Percentiles rank a stretch among this genome's conserved stretches.
Evolutionary conservation across 1,140 invertebrate species (phyloP).

Genomic region (Gonatopus flavifemur): DNA sequence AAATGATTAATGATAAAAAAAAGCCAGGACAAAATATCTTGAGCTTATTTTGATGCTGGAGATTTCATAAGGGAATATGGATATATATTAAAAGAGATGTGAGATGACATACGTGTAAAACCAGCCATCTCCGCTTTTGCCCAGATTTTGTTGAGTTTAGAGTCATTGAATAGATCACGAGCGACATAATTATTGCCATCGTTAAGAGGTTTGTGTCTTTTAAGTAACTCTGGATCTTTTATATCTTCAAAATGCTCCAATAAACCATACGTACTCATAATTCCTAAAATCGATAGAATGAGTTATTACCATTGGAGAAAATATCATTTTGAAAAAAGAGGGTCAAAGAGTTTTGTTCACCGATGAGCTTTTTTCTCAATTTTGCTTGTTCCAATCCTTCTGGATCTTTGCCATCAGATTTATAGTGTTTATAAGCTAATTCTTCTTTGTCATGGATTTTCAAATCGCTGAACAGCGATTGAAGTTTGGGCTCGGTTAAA

Average conservation of each 20-base stretch:
- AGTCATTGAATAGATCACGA: conserved; percentile 83
- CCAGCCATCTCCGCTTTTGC: conserved; percentile 82
- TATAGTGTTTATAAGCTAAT: conserved; percentile 77
- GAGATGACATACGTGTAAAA: conserved; percentile 70
- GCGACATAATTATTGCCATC: conserved; percentile 57
- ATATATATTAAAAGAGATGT: too few relatives aligned
- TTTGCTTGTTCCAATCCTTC: conserved; percentile 84
- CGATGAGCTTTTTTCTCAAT: conserved; percentile 76
- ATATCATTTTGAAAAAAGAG: neutral
- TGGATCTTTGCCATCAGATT: conserved; percentile 80
- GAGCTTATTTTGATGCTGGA: too few relatives aligned
- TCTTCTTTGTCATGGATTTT: conserved; percentile 93
- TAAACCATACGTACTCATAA: conserved; percentile 81
- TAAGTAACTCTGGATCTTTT: conserved; percentile 59
- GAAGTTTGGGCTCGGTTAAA: conserved; percentile 79
- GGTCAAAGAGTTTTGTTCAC: conserved; percentile 41
- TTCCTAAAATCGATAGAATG: conserved; percentile 56
- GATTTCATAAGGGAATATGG: too few relatives aligned
- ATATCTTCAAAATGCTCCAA: conserved; percentile 78
- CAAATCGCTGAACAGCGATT: conserved; percentile 83
- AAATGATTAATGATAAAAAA: conserved; percentile 11
- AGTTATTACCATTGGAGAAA: neutral
- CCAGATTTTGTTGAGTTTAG: conserved; percentile 89
- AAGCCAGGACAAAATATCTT: too few relatives aligned
- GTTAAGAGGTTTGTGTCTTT: conserved; percentile 47